A percentile compares a stretch with the other conserved stretches of the same genome.
phyloP scores from a whole-genome alignment of 2,888 invertebrate genomes.

The Boloria euphrosyne region DNA sequence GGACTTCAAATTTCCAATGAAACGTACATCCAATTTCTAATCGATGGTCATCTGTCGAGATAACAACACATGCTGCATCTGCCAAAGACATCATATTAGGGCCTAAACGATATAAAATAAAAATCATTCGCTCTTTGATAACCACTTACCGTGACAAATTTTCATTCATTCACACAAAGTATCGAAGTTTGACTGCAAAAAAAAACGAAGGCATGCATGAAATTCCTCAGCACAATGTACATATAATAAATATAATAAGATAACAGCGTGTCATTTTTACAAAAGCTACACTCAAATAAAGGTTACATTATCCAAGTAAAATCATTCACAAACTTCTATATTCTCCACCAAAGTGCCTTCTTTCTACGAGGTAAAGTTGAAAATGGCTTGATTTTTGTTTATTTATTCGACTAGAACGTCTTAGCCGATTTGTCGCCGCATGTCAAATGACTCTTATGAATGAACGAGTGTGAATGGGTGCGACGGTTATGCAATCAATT shows the following conservation, averaged over 20 bases:
- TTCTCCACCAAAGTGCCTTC: background rate
- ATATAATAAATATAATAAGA: constrained; percentile 59
- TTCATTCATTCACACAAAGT: constrained; percentile 54
- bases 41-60: background rate
- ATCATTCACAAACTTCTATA: constrained; percentile 7
- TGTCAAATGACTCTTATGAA: constrained; percentile 63
- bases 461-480: constrained; percentile 52
- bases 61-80: constrained; percentile 24
- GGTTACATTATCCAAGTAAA: constrained; percentile 24
- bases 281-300: constrained; percentile 30
- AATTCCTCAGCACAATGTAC: constrained; percentile 63
- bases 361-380: constrained; percentile 5
- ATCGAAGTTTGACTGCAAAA: constrained; percentile 65
- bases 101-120: constrained; percentile 44
- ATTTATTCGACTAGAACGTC: constrained; percentile 32
- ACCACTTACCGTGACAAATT: constrained; percentile 71
- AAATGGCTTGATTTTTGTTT: background rate
- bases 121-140: constrained; percentile 47
- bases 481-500: constrained; percentile 77
- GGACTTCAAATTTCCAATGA: too few relatives aligned
- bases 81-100: constrained; percentile 32
- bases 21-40: too few relatives aligned
- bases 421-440: constrained; percentile 68
- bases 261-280: constrained; percentile 56
- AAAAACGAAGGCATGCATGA: constrained; percentile 70